Conservation (phyloP, 2,797 vertebrate species). For the Bradypus variegatus region DNA sequence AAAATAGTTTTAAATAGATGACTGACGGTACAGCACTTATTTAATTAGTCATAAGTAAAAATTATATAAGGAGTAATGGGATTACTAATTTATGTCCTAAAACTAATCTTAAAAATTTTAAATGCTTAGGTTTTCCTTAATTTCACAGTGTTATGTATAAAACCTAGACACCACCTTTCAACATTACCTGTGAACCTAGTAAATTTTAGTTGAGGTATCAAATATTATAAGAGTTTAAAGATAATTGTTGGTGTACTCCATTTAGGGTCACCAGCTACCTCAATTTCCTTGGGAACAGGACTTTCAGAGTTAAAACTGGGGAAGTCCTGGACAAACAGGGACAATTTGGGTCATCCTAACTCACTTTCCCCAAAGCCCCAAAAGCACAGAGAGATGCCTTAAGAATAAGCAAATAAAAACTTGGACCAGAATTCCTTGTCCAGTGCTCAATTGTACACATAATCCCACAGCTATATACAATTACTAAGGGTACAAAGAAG, state of each 20-base stretch:
- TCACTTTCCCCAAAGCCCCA: neutral
- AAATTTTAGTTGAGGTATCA: neutral
- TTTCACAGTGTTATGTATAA: neutral
- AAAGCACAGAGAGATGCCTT: neutral
- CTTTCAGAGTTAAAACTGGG: neutral
- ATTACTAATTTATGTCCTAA: neutral
- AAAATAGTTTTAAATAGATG: neutral
- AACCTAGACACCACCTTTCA: neutral
- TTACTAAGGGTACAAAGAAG: neutral
- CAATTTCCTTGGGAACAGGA: neutral
- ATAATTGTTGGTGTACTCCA: neutral
- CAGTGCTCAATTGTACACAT: neutral
- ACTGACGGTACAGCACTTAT: neutral
- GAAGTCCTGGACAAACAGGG: neutral
- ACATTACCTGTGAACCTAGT: neutral
- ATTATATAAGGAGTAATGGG: neutral
- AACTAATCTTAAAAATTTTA: neutral
- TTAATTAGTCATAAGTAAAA: neutral
- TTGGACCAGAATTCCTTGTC: neutral
- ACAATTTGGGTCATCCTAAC: neutral
- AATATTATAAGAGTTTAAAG: neutral
- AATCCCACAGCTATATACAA: neutral
- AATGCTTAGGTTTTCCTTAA: neutral
- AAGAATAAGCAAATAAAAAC: constrained; percentile 29
- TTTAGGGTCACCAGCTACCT: neutral